Evolutionary conservation across 2,113 vertebrate genomes (phyloP).

Genomic region (Prochilodus magdalenae): DNA sequence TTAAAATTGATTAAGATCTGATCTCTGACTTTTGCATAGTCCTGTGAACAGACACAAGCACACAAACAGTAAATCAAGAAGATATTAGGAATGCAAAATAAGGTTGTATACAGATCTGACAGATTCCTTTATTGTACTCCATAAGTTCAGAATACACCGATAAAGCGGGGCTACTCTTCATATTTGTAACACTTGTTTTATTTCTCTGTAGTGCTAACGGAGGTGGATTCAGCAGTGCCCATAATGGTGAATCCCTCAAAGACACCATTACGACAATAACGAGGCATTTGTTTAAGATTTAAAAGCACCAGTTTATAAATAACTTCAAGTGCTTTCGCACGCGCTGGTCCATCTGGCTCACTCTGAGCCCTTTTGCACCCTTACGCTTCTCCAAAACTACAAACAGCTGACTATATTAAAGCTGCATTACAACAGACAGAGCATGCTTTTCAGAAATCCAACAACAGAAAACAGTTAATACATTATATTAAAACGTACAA

Average conservation of each 20-base stretch:
- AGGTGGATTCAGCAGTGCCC: no score
- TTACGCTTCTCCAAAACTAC: background rate
- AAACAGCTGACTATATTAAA: background rate
- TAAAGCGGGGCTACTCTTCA: no score
- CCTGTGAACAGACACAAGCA: background rate
- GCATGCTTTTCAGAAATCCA: background rate
- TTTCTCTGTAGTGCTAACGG: no score
- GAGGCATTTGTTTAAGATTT: conserved; percentile 5
- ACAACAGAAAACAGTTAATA: background rate
- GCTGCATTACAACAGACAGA: background rate
- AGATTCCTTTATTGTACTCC: no score
- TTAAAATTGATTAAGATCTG: no score
- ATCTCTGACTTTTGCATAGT: background rate
- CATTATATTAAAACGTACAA: background rate
- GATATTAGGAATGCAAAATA: no score
- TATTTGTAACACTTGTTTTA: no score
- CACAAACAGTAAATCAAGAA: background rate
- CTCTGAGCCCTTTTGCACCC: background rate
- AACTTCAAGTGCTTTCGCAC: conserved; percentile 10
- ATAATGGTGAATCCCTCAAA: no score
- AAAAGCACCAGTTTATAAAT: conserved; percentile 47
- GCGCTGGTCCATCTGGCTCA: background rate
- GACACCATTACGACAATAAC: background rate
- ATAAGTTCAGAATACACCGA: no score
- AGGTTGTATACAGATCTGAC: no score